Evolutionary conservation across 2,797 vertebrate genomes (phyloP), one percentile per base, ranked within the genome.

Genomic region (Orientallactaga sibirica): DNA sequence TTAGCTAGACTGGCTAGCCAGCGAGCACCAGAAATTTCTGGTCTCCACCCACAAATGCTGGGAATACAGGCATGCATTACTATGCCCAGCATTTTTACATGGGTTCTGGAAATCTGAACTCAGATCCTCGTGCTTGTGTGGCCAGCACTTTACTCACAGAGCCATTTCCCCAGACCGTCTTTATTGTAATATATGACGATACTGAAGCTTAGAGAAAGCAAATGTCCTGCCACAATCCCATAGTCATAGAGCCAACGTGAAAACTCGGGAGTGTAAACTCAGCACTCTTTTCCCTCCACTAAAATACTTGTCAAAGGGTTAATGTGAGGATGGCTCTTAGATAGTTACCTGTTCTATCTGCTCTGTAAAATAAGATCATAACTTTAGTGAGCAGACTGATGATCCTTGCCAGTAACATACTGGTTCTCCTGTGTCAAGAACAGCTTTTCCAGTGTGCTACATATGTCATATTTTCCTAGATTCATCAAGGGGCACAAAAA

Each of bases 281-380:
- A 29, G 20, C 52, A 41, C 61, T 91, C 29, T 78, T 91, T 85
- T 78, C 80, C 79, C 66, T 84, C 71, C 37, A 33, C 25, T 43
- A 19, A n/a, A 81, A 70, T 81, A 75, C 43, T 92, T 74, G 62
- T 1, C 48, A 87, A 87, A 77, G 15, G 15, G 14, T 76, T 67
- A 55, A 88, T 64, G 64, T 80, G 67, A 37, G 24, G 11, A 25
- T 87, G 48, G 19, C 18, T 82, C 24, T 88, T 85, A 33, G 19
- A n/a, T 88, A 68, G 19, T 88, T 79, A 62, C 41, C 37, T 10
- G 5, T 93, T 37, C 19, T 41, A 33, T 74, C 73, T 86, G 12
- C 81, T 86, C 1, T 77, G 29, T 78, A 90, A 25, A 90, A 62
- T 81, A 75, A 92, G 61, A 93, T 27, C 22, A 48, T 33, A 85